Base-by-base conservation (phyloP, 1,140 invertebrate genomes). In the Hylyphantes graminicola region DNA sequence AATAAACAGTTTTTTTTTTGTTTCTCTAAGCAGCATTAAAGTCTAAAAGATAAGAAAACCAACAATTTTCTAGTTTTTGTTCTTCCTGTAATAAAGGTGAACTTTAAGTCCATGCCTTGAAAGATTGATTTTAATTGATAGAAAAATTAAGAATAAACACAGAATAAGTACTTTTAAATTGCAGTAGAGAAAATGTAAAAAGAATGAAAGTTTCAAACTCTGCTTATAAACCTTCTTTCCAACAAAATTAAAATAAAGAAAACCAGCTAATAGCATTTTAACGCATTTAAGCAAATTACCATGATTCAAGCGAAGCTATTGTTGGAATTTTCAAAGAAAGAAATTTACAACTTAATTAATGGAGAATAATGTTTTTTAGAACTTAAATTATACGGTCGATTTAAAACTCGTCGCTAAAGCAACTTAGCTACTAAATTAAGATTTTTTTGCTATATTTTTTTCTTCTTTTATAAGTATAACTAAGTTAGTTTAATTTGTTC, bases 251-350 rank as follows among this genome's bases (percentile, higher is more conserved):
- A 59, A 35, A 59, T 17, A 59, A 54, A 53, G 21, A 78, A 78
- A 10, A 76, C 57, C 67, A 54, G 63, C 55, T 78, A 78, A 78
- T 78, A 78, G 17, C 76, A 55, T 67, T 78, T 67, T 78, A 55
- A 78, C 19, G 53, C 50, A 54, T 13, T 65, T 78, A 12, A 78
- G 50, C 59, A 55, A 78, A 67, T 17, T 74, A 48, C 21, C 15
- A 35, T 13, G 72, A 17, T 21, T 53, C 19, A 57, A 59, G 19
- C 13, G 19, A 59, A 57, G 17, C 55, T 74, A 35, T 57, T 74
- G 55, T 74, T 8, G 6, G 19, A 48, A 21, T 17, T 19, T 7
- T 13, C 65, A 21, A 19, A 67, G 35, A 21, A 50, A 19, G 35
- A 35, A 19, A 65, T 17, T 19, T 17, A 35, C 65, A 35, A 9